Evolutionary conservation across 2,113 vertebrate genomes (phyloP), one percentile per base, ranked within the genome.

Genomic region (Lanius collurio): DNA sequence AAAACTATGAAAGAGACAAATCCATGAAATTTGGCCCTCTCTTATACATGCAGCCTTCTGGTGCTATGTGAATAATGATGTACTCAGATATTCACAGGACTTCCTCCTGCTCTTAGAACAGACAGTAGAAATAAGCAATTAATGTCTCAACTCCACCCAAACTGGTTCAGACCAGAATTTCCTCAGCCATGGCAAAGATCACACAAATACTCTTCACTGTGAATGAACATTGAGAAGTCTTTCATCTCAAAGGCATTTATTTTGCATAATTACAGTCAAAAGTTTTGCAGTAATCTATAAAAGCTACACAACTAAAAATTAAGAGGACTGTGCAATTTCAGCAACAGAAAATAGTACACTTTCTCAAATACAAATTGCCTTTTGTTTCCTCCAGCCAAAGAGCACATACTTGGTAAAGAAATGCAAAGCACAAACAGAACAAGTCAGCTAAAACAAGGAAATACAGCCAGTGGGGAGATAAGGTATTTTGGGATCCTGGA

Each of bases 11-110:
- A 68, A 88, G 83, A 57, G 22, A 57, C 4, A 76, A 73, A 71
- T 64, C 42, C 12, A 42, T 57, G 0, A 76, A 57, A 69, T 81
- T 56, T 69, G 35, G 1, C 9, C 15, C 53, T 9, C 15, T 73
- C 42, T 71, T 55, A 52, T 6, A 63, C 7, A 53, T 24, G 28
- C 13, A 76, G 46, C 24, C 10, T 91, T 91, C 39, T 80, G 39
- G 22, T 50, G 10, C 39, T 47, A 77, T 16, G 0, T 76, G n/a
- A 80, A 44, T 47, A 76, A 76, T 11, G 20, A 83, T 12, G 13
- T 41, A n/a, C 21, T 76, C 0, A 37, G 37, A 0, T 50, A 68
- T 46, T 71, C 30, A 49, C 0, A 59, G 68, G 28, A 55, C 28
- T 55, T 56, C 11, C 21, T 77, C 39, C 63, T 59, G 22, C 26